Evolutionary conservation across 2,113 vertebrate genomes (phyloP).

Genomic region (Percina caprodes): DNA sequence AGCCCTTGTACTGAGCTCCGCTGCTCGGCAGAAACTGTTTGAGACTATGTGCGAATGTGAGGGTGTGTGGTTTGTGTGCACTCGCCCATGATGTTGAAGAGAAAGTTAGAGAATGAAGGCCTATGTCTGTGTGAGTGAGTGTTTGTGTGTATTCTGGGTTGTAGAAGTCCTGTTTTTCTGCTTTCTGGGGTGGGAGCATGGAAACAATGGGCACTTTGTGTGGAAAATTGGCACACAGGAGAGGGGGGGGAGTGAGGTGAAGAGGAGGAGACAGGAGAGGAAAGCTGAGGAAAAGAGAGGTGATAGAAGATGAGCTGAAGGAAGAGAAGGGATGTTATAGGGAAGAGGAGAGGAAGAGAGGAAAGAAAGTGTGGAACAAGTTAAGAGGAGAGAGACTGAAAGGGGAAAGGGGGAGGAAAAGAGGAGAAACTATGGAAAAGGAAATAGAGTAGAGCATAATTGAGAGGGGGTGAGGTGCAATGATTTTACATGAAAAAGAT

Average conservation of each 20-base stretch:
- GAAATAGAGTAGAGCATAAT: too few species aligned
- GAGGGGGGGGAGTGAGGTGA: conserved; percentile 17
- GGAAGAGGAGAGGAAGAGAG: background rate
- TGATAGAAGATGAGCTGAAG: conserved; percentile 37
- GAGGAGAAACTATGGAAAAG: background rate
- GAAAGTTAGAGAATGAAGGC: conserved; percentile 52
- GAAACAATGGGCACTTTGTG: conserved; percentile 80
- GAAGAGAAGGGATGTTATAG: background rate
- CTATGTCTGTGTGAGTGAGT: conserved; percentile 43
- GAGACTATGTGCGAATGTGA: conserved; percentile 43
- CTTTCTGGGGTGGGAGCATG: conserved; percentile 54
- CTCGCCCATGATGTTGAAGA: conserved; percentile 35
- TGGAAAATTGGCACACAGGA: conserved; percentile 59
- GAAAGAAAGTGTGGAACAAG: background rate
- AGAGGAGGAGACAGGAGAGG: conserved; percentile 29
- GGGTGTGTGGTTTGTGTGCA: conserved; percentile 15
- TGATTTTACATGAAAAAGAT: background rate
- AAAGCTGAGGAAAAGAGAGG: conserved; percentile 36
- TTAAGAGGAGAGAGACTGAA: background rate
- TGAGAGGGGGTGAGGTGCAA: background rate
- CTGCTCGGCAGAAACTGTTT: conserved; percentile 34
- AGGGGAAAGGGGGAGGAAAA: background rate
- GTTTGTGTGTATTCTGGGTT: conserved; percentile 49
- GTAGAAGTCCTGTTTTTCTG: conserved; percentile 64
- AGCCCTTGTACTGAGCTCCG: conserved; percentile 45